These are phyloP conservation scores for Dendroctonus valens DNA, from an alignment of 1,140 invertebrate genomes.

Conservation along the genomic window DNA sequence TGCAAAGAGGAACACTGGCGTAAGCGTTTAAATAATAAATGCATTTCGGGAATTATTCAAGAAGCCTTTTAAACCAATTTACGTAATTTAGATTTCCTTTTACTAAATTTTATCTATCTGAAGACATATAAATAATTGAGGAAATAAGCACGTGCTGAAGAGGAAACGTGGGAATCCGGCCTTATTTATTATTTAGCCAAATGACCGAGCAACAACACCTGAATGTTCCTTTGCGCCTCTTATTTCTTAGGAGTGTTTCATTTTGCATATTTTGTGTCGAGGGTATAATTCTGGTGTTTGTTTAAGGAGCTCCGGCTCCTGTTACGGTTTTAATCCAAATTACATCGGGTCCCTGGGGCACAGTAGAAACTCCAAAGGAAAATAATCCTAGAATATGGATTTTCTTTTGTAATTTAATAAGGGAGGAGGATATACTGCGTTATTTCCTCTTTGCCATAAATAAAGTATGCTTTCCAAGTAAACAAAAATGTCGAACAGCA, in stretches of 20 bases:
- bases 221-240: slow-evolving; percentile 30
- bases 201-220: slow-evolving; percentile 30
- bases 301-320: slow-evolving; percentile 20
- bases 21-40: slow-evolving; percentile 25
- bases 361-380: slow-evolving; percentile 13
- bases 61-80: slow-evolving; percentile 31
- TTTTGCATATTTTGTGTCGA: slow-evolving; percentile 31
- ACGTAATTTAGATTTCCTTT: slow-evolving; percentile 34
- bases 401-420: slow-evolving; percentile 3
- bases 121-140: slow-evolving; percentile 31
- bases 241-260: slow-evolving; percentile 33
- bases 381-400: slow-evolving; percentile 22
- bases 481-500: too few relatives aligned
- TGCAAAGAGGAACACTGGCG: slow-evolving; percentile 8
- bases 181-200: slow-evolving; percentile 29
- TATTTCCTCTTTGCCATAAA: too few relatives aligned
- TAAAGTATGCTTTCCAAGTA: too few relatives aligned
- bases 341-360: slow-evolving; percentile 18
- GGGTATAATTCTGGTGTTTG: slow-evolving; percentile 31
- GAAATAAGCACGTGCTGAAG: slow-evolving; percentile 14
- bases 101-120: slow-evolving; percentile 36
- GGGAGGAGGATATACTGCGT: too few relatives aligned
- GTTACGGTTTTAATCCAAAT: slow-evolving; percentile 33
- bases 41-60: slow-evolving; percentile 23
- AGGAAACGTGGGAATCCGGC: slow-evolving; percentile 11